Percentiles rank a stretch among this genome's conserved stretches.
Evolutionary conservation across 2,888 invertebrate genomes (phyloP).

Genomic region (Lasioglossum morio): DNA sequence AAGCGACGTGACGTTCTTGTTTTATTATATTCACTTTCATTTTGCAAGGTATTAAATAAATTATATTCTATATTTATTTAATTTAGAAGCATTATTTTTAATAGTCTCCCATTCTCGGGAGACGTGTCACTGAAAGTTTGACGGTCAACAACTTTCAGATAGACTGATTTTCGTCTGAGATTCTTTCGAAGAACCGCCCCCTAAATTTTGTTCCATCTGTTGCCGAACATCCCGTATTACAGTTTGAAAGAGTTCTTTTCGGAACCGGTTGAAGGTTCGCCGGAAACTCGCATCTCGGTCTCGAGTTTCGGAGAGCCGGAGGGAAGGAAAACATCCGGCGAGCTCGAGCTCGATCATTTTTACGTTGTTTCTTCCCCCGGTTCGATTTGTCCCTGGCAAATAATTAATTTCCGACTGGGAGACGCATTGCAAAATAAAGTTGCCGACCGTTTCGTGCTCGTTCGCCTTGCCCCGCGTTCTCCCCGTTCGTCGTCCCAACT

Average conservation of each 20-base stretch:
- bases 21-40: too few species aligned
- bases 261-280: not conserved
- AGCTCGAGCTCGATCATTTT: not conserved
- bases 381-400: slow-evolving; percentile 39
- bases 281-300: not conserved
- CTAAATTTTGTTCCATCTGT: not conserved
- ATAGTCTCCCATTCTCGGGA: not conserved
- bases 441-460: slow-evolving; percentile 7
- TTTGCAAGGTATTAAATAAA: too few species aligned
- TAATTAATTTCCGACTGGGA: slow-evolving; percentile 46
- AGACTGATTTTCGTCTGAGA: not conserved
- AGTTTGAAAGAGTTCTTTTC: not conserved
- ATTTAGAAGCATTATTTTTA: too few species aligned
- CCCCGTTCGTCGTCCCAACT: not conserved
- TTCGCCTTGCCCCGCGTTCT: not conserved
- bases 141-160: not conserved
- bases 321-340: not conserved
- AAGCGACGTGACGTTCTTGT: too few species aligned
- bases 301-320: not conserved
- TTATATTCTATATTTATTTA: too few species aligned
- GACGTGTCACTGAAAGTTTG: not conserved
- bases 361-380: not conserved
- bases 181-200: not conserved
- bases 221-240: not conserved
- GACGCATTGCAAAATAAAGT: slow-evolving; percentile 14